Base-by-base conservation (phyloP, 1,140 invertebrate genomes). In the Drusus annulatus region DNA sequence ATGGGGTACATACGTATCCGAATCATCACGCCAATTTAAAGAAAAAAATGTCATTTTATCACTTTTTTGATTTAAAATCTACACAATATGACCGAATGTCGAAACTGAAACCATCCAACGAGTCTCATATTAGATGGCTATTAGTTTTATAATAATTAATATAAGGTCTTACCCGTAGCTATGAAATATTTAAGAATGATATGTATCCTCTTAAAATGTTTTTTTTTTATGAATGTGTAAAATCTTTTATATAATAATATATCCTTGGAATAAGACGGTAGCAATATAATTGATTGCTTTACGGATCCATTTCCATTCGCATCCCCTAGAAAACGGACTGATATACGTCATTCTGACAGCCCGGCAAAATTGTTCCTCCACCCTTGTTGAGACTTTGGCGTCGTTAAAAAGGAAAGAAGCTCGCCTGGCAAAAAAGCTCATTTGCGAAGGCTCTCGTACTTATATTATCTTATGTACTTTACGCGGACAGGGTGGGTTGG, bases 371-470 rank as follows among this genome's bases (percentile, higher is more conserved):
- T 68, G 63, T 68, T 68, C 63, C 45, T 68, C 19, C 63, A 68
- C 63, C 63, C 63, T 50, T n/a, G 63, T 50, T 50, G 63, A 68
- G 63, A 68, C 63, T 78, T 78, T 78, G 76, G 50, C 76, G 51
- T 54, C 60, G 45, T 50, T 63, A 78, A 54, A 78, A 69, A 56
- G 50, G 50, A 69, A 78, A 36, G 31, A 17, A 50, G 16, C 76
- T 78, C 58, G 23, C 58, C 60, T 15, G 21, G 63, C 76, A 82
- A 82, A 82, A 82, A 82, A 82, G 81, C 81, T 82, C 81, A 82
- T 82, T 82, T 82, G 78, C 81, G 58, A 82, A 78, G 71, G 75
- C 76, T 80, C 63, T 68, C 63, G 16, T 68, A 50, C 31, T 36
- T 36, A 36, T 36, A 36, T 36, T 36, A 36, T 36, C 31, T 36